Evolutionary conservation across 2,113 vertebrate species (phyloP).

Genomic region (Ceratotherium simum): DNA sequence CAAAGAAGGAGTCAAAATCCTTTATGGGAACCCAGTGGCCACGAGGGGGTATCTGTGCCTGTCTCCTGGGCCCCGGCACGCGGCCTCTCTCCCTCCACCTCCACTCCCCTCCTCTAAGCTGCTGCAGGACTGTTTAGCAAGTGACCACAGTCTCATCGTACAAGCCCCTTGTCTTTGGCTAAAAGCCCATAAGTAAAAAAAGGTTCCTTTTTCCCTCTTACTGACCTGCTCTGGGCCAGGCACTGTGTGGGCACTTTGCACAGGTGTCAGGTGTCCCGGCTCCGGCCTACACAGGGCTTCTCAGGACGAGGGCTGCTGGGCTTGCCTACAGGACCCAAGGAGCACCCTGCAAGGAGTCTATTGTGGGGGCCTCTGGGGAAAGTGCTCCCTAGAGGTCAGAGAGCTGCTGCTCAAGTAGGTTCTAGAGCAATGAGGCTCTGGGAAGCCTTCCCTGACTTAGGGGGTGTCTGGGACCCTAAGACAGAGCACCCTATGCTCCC

Average conservation of each 20-base stretch:
- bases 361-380: not conserved
- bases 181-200: not conserved
- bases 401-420: not conserved
- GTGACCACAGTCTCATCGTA: not conserved
- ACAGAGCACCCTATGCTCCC: not conserved
- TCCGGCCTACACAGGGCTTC: not conserved
- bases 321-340: fast-evolving
- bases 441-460: not conserved
- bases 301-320: fast-evolving
- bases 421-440: not conserved
- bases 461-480: not conserved
- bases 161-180: not conserved
- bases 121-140: not conserved
- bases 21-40: not conserved
- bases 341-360: not conserved
- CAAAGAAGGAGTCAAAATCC: not conserved
- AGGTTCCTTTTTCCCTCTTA: not conserved
- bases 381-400: not conserved
- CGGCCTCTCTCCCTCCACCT: not conserved
- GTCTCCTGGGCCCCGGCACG: fast-evolving
- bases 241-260: fast-evolving
- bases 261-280: fast-evolving
- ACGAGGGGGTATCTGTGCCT: fast-evolving
- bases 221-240: not conserved
- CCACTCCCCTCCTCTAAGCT: not conserved